Percentiles rank a stretch among this genome's conserved stretches.
Evolutionary conservation across 2,888 invertebrate species (phyloP).

Genomic region (Hedychridium roseum): DNA sequence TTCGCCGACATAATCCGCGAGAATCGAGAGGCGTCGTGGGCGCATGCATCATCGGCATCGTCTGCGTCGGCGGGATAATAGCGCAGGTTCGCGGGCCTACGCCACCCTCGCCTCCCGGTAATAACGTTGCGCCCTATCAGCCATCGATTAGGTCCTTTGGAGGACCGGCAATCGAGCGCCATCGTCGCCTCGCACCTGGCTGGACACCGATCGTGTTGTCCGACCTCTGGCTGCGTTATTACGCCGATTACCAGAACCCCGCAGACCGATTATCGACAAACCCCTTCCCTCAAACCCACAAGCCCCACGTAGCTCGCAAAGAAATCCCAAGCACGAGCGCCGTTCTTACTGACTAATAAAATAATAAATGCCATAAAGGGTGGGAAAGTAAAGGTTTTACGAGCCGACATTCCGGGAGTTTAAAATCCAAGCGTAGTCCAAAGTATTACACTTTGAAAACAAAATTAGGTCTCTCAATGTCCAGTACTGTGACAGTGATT

Average conservation of each 20-base stretch:
- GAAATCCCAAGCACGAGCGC: too few species aligned
- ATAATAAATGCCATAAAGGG: too few species aligned
- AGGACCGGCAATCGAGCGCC: constrained; percentile 48
- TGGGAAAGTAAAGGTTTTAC: too few species aligned
- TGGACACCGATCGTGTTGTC: too few species aligned
- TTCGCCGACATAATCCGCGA: constrained; percentile 50
- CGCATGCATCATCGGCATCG: constrained; percentile 46
- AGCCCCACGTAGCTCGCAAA: too few species aligned
- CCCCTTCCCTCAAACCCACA: too few species aligned
- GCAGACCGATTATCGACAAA: constrained; percentile 45
- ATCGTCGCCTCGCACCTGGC: constrained; percentile 29
- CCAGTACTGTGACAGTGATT: too few species aligned
- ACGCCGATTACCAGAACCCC: constrained; percentile 50
- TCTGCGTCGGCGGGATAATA: constrained; percentile 46
- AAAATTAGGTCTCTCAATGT: too few species aligned
- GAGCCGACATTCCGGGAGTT: too few species aligned
- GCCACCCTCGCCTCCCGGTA: constrained; percentile 47
- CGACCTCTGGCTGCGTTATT: constrained; percentile 41
- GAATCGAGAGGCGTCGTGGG: constrained; percentile 46
- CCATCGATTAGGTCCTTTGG: constrained; percentile 56
- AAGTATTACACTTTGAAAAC: too few species aligned
- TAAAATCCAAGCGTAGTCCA: too few species aligned
- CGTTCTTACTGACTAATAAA: too few species aligned
- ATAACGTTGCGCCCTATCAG: constrained; percentile 54
- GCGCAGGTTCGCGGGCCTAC: constrained; percentile 46